phyloP scores from a whole-genome alignment of 1,140 invertebrate genomes.

The Tetramorium simillimum region DNA sequence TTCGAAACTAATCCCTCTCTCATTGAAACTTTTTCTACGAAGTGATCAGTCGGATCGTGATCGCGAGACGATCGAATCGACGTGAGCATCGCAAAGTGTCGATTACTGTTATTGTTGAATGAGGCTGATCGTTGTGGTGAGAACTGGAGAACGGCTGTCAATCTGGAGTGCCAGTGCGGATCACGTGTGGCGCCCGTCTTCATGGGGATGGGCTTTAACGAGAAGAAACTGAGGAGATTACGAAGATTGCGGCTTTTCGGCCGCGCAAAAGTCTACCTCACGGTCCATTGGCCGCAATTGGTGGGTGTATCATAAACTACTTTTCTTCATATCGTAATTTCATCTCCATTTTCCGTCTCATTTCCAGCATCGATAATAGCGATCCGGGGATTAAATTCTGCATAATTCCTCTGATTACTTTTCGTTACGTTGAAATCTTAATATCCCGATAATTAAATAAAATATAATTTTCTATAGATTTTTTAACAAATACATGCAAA shows the following conservation, averaged over 20 bases:
- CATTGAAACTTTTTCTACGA: slow-evolving; percentile 1
- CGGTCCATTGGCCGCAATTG: slow-evolving; percentile 88
- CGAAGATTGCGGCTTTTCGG: slow-evolving; percentile 88
- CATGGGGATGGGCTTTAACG: slow-evolving; percentile 86
- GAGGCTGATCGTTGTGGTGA: slow-evolving; percentile 68
- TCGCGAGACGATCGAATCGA: neutral
- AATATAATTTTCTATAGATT: slow-evolving; percentile 7
- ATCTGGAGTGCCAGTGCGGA: slow-evolving; percentile 85
- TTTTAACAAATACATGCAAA: neutral
- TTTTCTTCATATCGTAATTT: neutral
- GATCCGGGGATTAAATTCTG: neutral
- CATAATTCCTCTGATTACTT: neutral
- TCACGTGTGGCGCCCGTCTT: slow-evolving; percentile 84
- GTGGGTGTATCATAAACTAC: slow-evolving; percentile 78
- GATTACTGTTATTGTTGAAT: slow-evolving; percentile 58
- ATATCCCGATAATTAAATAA: neutral
- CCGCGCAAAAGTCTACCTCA: slow-evolving; percentile 88
- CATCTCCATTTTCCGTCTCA: neutral
- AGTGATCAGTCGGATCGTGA: neutral
- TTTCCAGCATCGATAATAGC: neutral
- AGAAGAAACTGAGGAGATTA: slow-evolving; percentile 87
- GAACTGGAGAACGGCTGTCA: slow-evolving; percentile 76
- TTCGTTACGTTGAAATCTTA: neutral
- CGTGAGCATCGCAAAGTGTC: slow-evolving; percentile 19
- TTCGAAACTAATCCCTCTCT: slow-evolving; percentile 14